Conservation (phyloP, 2,797 vertebrate genomes). For the Lepus oiostolus region DNA sequence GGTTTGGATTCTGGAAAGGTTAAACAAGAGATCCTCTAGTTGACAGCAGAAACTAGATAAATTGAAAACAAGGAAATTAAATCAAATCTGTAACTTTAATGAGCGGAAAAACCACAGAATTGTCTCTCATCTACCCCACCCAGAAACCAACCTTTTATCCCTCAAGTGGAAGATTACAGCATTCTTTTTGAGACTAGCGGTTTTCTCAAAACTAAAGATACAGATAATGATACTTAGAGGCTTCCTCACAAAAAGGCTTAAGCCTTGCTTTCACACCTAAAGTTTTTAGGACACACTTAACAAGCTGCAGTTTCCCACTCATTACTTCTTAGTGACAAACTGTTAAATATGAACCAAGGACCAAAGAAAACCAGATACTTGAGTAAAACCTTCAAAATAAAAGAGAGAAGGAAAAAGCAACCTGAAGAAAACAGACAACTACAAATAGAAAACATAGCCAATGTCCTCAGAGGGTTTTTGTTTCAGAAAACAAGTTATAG, state of each 20-base stretch:
- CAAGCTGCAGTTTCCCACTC: background rate
- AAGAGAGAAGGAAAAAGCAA: background rate
- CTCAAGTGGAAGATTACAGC: background rate
- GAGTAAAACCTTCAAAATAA: background rate
- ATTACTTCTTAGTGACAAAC: background rate
- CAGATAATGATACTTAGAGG: background rate
- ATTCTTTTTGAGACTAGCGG: background rate
- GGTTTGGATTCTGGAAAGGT: background rate
- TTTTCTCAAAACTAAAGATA: background rate
- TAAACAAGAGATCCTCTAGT: background rate
- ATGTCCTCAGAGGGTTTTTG: background rate
- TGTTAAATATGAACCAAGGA: constrained; percentile 5
- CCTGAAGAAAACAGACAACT: background rate
- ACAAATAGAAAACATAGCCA: background rate
- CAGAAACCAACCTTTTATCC: background rate
- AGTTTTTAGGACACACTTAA: background rate
- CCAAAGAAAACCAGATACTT: background rate
- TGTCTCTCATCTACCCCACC: background rate
- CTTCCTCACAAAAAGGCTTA: background rate
- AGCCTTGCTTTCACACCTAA: background rate
- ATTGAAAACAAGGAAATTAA: background rate
- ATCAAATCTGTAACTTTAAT: background rate
- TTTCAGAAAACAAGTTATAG: background rate
- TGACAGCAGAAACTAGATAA: background rate
- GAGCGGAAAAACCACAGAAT: constrained; percentile 5